Conservation (phyloP, 1,140 invertebrate genomes). For the Liolophura sinensis region DNA sequence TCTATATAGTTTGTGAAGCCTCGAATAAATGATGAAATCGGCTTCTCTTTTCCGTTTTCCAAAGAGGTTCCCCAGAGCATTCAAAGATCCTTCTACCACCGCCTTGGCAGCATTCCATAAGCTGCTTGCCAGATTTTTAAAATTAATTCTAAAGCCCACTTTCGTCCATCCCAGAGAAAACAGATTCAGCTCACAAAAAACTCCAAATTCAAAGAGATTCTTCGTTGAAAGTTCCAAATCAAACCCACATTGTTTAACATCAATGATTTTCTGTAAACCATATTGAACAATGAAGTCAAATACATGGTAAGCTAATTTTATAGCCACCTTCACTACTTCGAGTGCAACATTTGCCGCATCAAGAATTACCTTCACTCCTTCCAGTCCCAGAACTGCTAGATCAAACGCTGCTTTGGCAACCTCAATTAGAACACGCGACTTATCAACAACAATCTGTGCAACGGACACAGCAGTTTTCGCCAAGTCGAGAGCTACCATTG, state of each 20-base stretch:
- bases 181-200: slow-evolving; percentile 19
- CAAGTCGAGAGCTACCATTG: slow-evolving; percentile 18
- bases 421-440: slow-evolving; percentile 16
- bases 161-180: slow-evolving; percentile 17
- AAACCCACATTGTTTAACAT: slow-evolving; percentile 24
- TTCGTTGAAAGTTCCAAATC: slow-evolving; percentile 11
- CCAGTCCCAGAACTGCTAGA: slow-evolving; percentile 11
- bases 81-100: slow-evolving; percentile 3
- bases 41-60: slow-evolving; percentile 8
- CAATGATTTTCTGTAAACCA: slow-evolving; percentile 14
- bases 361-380: slow-evolving; percentile 11
- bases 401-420: slow-evolving; percentile 13
- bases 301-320: slow-evolving; percentile 12
- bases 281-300: slow-evolving; percentile 13
- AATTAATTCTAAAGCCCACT: slow-evolving; percentile 14
- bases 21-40: no score
- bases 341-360: slow-evolving; percentile 16
- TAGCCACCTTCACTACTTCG: slow-evolving; percentile 15
- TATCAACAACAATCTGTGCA: slow-evolving; percentile 20
- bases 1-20: no score
- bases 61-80: slow-evolving; percentile 5
- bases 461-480: slow-evolving; percentile 15
- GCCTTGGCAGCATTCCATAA: slow-evolving; percentile 14
- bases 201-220: slow-evolving; percentile 11
- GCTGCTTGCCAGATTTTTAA: slow-evolving; percentile 16